These are phyloP conservation scores for Eremobia ochroleuca DNA, from an alignment of 2,888 invertebrate species.

Conservation along the genomic window DNA sequence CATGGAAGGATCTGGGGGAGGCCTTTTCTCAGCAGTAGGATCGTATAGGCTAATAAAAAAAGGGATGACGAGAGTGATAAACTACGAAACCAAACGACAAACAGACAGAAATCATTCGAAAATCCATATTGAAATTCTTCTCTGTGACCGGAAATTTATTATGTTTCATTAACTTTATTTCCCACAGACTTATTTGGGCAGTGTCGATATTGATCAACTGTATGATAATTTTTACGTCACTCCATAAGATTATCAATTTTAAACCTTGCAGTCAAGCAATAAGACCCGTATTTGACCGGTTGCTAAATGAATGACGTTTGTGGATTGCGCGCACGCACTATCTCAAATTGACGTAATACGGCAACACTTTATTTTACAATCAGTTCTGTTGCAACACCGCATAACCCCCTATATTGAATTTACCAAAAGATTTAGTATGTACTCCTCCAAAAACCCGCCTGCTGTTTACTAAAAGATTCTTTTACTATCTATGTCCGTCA, in stretches of 20 bases:
- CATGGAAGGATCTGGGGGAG: no score
- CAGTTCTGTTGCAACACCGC: no score
- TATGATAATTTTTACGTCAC: conserved; percentile 3
- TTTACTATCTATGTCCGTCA: no score
- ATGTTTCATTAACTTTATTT: conserved; percentile 21
- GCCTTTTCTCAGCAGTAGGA: no score
- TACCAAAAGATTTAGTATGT: no score
- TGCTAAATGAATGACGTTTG: conserved; percentile 35
- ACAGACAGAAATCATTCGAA: neutral
- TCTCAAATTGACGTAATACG: conserved; percentile 53
- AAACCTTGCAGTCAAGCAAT: neutral
- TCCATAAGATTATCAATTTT: neutral
- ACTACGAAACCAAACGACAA: neutral
- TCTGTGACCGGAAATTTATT: conserved; percentile 41
- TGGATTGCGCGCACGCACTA: conserved; percentile 26
- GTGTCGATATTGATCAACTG: conserved; percentile 16
- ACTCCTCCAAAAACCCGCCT: no score
- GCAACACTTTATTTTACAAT: no score
- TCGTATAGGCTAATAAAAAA: neutral
- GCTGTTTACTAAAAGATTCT: no score
- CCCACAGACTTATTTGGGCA: conserved; percentile 39
- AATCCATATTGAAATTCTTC: neutral
- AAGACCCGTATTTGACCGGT: neutral
- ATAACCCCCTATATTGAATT: no score
- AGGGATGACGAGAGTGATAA: neutral